Base-by-base conservation (phyloP, 1,140 invertebrate species). In the Pomacea maculata region DNA sequence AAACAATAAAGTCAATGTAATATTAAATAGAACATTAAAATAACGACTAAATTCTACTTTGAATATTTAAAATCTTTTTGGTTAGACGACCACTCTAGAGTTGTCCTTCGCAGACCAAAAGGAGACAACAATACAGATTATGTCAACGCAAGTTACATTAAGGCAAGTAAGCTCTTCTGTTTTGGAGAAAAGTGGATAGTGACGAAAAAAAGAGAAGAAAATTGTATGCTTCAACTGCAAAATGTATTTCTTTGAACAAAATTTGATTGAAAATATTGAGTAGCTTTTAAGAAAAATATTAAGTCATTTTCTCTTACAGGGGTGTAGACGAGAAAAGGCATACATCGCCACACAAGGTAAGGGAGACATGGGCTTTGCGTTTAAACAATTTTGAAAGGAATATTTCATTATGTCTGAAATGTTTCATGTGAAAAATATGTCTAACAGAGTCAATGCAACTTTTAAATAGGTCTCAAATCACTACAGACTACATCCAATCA, bases 271-370 rank as follows among this genome's bases (percentile, higher is more conserved):
- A 11, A 25, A 21, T 0, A 5, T 76, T 19, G 15, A 5, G n/a
- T 21, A 54, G 9, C 0, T 7, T n/a, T 25, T 0, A 21, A 19
- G 19, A 21, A 54, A n/a, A 29, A 25, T 64, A 45, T 25, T 0
- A 0, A 29, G 63, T 68, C 55, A 55, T 65, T 74, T 65, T 52
- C 74, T 29, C 87, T 89, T 90, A 21, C 85, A 95, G 94, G 97
- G 97, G 7, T 95, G 95, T 90, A 97, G 97, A 92, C 97, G 96
- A 14, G 96, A 97, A 11, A 92, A 97, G 29, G 97, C 98, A 92
- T 99, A 99, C 92, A 97, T 99, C 80, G 97, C 92, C 2, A 85
- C 97, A 4, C 97, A 99, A 93, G 98, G 83, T 84, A 83, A 8
- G 34, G 3, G 34, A 45, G 34, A 45, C 2, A n/a, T n/a, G n/a